Evolutionary conservation across 2,888 invertebrate species (phyloP), one percentile per base, ranked within the genome.

Genomic region (Acleris emargana): DNA sequence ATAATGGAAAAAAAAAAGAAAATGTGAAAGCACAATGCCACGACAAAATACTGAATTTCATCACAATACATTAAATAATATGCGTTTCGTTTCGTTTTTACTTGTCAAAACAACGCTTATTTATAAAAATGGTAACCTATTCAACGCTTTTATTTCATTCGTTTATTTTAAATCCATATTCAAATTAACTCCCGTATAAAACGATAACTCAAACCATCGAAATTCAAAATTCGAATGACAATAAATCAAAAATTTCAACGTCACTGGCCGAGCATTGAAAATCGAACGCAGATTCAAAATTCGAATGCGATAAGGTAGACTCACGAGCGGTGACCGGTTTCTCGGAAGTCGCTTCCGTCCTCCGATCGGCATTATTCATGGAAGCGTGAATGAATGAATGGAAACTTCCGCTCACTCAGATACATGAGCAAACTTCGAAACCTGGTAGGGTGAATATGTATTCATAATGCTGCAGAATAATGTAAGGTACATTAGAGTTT

Each of bases 311-410:
- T 64, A 64, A 64, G 58, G 50, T 50, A 55, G 50, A 64, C 59
- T 64, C 64, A 64, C 64, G 59, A 64, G 28, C 64, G 54, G 64
- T 64, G 64, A 64, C 67, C 67, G 67, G 63, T 55, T 55, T 67
- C 59, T 42, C 67, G 67, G 68, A 69, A 68, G 66, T 67, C 58
- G 55, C 64, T 69, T 68, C 69, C 69, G 67, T 45, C 58, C 66
- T 62, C 50, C 62, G 70, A 68, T 67, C 67, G 68, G 66, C 68
- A 64, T 68, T 68, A 68, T 70, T 68, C 68, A 68, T 64, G 67
- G 50, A 55, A 62, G 22, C 52, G 60, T 63, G 61, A 60, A 67
- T 62, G 64, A 66, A 68, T 68, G 67, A 62, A 69, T 64, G 67
- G 51, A 68, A 70, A 70, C 70, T 70, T 70, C 68, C 68, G 70